Base-by-base conservation (phyloP, 2,113 vertebrate genomes). In the Orientallactaga bullata region DNA sequence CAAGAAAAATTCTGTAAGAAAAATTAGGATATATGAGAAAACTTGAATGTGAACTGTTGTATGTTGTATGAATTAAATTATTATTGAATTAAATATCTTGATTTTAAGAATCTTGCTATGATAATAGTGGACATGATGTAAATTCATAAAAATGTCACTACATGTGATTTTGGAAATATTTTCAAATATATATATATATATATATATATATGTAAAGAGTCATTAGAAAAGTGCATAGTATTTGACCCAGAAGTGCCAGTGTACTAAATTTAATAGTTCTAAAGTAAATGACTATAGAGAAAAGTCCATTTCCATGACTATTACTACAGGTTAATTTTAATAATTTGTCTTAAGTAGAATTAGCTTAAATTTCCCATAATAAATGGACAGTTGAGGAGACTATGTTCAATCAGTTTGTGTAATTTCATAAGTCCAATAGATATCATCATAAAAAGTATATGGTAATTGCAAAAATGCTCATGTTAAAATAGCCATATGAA, bases 301-400 rank as follows among this genome's bases (percentile, higher is more conserved):
- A 89, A 85, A 78, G 79, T 58, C 28, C 12, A 78, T 85, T 94
- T 90, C 17, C 3, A 35, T 68, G 16, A 82, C 35, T 65, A 28
- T 90, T 73, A 80, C 65, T 65, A 23, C 11, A 72, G 55, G 77
- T 82, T 94, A 92, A 73, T 91, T 89, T 94, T 94, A 89, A 79
- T 90, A 66, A 58, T 71, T 88, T 66, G 35, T 88, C 85, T 90
- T 87, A 94, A 78, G 32, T 77, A 51, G 5, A 32, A 85, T 65
- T 4, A 61, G 23, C 26, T 88, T 92, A 73, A 60, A 63, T 88
- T n/a, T 74, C 23, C 42, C 18, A 39, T n/a, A 89, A 84, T 69
- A 23, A 65, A 81, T 72, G 13, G 65, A 51, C 58, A 39, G n/a
- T 84, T 88, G 79, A 90, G 61, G n/a, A 91, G 83, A 65, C 18